Evolutionary conservation across 2,888 invertebrate species (phyloP).

Genomic region (Plusia festucae): DNA sequence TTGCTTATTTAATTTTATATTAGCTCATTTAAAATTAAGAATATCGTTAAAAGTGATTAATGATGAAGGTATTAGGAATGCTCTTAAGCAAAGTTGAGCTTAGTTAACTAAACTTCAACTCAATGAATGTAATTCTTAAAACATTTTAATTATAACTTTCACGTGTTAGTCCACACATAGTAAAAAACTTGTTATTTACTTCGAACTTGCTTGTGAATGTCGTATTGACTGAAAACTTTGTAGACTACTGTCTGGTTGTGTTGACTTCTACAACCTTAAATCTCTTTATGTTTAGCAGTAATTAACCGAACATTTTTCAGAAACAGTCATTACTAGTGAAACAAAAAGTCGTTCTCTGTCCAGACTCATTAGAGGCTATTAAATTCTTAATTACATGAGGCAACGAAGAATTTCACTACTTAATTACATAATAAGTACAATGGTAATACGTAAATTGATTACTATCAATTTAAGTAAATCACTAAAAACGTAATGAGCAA

Average conservation of each 20-base stretch:
- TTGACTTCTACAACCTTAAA: constrained; percentile 4
- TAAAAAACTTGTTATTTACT: constrained; percentile 1
- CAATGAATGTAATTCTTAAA: neutral
- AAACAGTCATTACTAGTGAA: neutral
- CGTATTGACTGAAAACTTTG: constrained; percentile 2
- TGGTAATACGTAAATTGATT: neutral
- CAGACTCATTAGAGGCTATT: neutral
- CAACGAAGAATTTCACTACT: neutral
- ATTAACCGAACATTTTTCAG: neutral
- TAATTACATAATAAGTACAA: neutral
- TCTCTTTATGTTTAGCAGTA: neutral
- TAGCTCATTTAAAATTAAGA: neutral
- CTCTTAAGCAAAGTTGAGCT: too few relatives aligned
- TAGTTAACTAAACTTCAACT: neutral
- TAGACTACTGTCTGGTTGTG: neutral
- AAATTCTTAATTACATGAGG: neutral
- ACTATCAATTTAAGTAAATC: neutral
- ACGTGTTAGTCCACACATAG: neutral
- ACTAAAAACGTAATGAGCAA: too few relatives aligned
- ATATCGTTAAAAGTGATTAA: constrained; percentile 1
- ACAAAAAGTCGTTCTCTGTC: neutral
- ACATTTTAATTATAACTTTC: constrained; percentile 2
- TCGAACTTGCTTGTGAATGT: neutral
- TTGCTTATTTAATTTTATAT: neutral
- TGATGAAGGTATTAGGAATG: neutral